Percentiles rank a stretch among this genome's conserved stretches.
phyloP scores from a whole-genome alignment of 2,797 vertebrate species.

The Sebastes iracundus region DNA sequence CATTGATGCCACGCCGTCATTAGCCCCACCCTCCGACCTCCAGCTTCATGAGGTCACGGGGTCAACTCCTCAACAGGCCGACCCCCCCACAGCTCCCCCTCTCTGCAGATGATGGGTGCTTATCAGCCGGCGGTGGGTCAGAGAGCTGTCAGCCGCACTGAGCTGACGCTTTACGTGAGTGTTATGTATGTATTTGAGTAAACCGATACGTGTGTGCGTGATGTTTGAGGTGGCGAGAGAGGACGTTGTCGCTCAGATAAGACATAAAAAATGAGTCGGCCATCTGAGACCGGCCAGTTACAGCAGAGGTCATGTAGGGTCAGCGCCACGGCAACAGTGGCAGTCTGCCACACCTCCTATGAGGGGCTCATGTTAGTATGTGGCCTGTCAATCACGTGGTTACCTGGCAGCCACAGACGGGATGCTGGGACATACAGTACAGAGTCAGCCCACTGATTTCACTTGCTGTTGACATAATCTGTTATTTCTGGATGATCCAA shows the following conservation, averaged over 20 bases:
- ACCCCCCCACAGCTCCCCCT: neutral
- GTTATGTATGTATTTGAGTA: constrained; percentile 6
- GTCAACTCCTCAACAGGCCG: constrained; percentile 29
- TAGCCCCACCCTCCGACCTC: constrained; percentile 39
- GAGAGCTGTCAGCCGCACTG: constrained; percentile 37
- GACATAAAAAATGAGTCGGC: constrained; percentile 72
- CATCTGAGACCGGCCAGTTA: constrained; percentile 59
- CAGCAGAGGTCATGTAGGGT: constrained; percentile 65
- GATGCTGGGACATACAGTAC: neutral
- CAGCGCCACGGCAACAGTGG: constrained; percentile 51
- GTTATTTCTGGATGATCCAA: neutral
- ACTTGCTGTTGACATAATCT: neutral
- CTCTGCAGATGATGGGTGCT: constrained; percentile 4
- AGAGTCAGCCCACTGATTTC: neutral
- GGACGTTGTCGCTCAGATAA: constrained; percentile 59
- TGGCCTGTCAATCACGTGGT: constrained; percentile 63
- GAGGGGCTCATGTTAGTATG: constrained; percentile 6
- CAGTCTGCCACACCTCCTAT: constrained; percentile 46
- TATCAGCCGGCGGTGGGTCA: constrained; percentile 20
- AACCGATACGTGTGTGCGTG: constrained; percentile 30
- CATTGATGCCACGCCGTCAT: constrained; percentile 47
- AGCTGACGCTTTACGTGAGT: neutral
- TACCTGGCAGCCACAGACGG: constrained; percentile 35
- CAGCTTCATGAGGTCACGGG: constrained; percentile 44
- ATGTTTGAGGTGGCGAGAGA: neutral